A percentile compares a stretch with the other conserved stretches of the same genome.
Evolutionary conservation across 1,140 invertebrate species (phyloP).

Genomic region (Homalodisca vitripennis): DNA sequence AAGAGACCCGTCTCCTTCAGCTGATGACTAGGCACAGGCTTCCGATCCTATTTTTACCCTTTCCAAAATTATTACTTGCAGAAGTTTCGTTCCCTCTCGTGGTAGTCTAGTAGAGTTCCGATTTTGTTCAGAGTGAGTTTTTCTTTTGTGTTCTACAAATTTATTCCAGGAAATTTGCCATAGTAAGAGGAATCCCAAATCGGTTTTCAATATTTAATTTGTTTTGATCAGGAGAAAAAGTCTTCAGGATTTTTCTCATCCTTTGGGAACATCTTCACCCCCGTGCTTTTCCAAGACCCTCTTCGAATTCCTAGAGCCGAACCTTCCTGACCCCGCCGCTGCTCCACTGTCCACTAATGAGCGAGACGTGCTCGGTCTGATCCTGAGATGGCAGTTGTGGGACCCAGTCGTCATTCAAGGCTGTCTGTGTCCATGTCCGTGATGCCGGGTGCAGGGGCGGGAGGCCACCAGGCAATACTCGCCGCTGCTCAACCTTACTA

Average conservation of each 20-base stretch:
- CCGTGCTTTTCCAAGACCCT: too few relatives aligned
- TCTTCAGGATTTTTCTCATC: too few relatives aligned
- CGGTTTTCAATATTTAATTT: too few relatives aligned
- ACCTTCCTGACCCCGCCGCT: background rate
- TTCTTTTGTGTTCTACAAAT: too few relatives aligned
- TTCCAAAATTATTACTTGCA: slow-evolving; percentile 7
- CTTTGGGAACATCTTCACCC: too few relatives aligned
- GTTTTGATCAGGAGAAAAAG: too few relatives aligned
- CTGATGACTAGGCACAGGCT: slow-evolving; percentile 28
- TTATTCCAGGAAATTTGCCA: too few relatives aligned
- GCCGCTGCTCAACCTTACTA: slow-evolving; percentile 59
- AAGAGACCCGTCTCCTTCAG: slow-evolving; percentile 1
- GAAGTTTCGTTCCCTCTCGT: too few relatives aligned
- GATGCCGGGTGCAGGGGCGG: slow-evolving; percentile 56
- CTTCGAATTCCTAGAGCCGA: background rate
- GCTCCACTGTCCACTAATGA: background rate
- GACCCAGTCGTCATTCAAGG: slow-evolving; percentile 74
- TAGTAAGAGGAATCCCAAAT: too few relatives aligned
- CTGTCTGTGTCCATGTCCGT: slow-evolving; percentile 70
- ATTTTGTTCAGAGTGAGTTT: too few relatives aligned
- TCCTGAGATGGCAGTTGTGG: slow-evolving; percentile 72
- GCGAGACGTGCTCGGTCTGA: background rate
- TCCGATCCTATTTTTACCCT: slow-evolving; percentile 18
- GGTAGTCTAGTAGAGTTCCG: too few relatives aligned
- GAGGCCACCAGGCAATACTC: slow-evolving; percentile 64